These are phyloP conservation scores for Leptopilina clavipes DNA, from an alignment of 1,140 invertebrate genomes.

Conservation along the genomic window DNA sequence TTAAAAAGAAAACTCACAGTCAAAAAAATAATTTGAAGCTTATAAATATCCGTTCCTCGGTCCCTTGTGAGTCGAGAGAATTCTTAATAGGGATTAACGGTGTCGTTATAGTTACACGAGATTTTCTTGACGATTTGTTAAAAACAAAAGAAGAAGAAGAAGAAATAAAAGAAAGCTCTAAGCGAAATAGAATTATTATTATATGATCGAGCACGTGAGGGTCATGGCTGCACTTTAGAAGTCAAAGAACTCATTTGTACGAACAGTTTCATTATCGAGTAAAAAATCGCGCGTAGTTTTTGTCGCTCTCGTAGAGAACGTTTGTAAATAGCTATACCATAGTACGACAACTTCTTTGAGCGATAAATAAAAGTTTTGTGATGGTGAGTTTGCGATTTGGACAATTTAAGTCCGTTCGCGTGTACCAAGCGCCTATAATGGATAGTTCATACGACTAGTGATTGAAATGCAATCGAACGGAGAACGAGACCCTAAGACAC, in stretches of 20 bases:
- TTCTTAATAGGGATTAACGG: background rate
- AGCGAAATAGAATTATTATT: constrained; percentile 7
- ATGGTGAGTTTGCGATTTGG: constrained; percentile 46
- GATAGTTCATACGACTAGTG: constrained; percentile 53
- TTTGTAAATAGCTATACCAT: constrained; percentile 31
- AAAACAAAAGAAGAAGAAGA: background rate
- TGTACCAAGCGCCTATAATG: constrained; percentile 59
- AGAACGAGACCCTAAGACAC: constrained; percentile 45
- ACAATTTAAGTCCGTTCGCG: constrained; percentile 39
- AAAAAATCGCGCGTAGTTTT: constrained; percentile 15
- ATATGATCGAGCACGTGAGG: constrained; percentile 6
- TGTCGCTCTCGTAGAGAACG: constrained; percentile 29
- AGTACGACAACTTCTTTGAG: constrained; percentile 24
- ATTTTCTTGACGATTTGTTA: constrained; percentile 18
- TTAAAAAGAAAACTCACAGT: no score
- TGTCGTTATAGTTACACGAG: constrained; percentile 17
- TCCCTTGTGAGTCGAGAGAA: constrained; percentile 22
- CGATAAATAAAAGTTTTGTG: constrained; percentile 48
- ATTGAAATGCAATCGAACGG: constrained; percentile 56
- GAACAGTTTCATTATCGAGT: constrained; percentile 25
- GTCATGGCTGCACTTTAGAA: constrained; percentile 10
- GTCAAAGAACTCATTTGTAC: background rate
- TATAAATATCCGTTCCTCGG: constrained; percentile 25
- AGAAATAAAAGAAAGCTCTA: background rate
- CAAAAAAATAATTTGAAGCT: no score